Base-by-base conservation (phyloP, 2,797 vertebrate species). In the Pseudotriccus pelzelni region DNA sequence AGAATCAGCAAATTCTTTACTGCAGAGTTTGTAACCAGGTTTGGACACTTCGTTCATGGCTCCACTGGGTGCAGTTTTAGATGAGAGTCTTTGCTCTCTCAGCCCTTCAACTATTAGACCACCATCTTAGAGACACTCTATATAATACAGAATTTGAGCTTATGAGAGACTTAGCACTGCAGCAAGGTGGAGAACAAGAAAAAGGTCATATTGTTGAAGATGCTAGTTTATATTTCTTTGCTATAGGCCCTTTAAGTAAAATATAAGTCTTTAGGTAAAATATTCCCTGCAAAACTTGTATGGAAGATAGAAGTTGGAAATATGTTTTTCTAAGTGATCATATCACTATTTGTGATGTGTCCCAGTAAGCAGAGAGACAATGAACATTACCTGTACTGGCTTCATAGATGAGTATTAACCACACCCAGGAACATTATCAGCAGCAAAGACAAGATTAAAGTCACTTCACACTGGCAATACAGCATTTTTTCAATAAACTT, bases 401-500 rank as follows among this genome's bases (percentile, higher is more conserved):
- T 69, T 36, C 4, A 13, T 1, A 22, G 28, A 60, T 46, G 18
- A 43, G 15, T 28, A 58, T 75, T 88, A 82, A 77, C 80, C 24
- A 81, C 16, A 62, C 8, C 8, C 28, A 8, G 37, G 78, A 75
- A 55, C 32, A n/a, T 64, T 78, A 80, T 22, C 44, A 78, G 50
- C 30, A 91, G 19, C 58, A 88, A 78, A 69, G 9, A 63, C 12
- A 34, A 15, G 20, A 92, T 22, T 62, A 47, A 83, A 85, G 34
- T 32, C 43, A 74, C 46, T 77, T 79, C 22, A 12, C 13, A 41
- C 50, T 9, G 13, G 24, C 0, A 2, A 75, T 32, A n/a, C 0
- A 19, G 10, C 50, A 43, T 81, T 78, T 84, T 86, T 60, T 74
- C 60, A 63, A 77, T 21, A 44, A 89, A 60, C 10, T 34, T 53